Conservation (phyloP, 2,797 vertebrate genomes). For the Glossophaga mutica region DNA sequence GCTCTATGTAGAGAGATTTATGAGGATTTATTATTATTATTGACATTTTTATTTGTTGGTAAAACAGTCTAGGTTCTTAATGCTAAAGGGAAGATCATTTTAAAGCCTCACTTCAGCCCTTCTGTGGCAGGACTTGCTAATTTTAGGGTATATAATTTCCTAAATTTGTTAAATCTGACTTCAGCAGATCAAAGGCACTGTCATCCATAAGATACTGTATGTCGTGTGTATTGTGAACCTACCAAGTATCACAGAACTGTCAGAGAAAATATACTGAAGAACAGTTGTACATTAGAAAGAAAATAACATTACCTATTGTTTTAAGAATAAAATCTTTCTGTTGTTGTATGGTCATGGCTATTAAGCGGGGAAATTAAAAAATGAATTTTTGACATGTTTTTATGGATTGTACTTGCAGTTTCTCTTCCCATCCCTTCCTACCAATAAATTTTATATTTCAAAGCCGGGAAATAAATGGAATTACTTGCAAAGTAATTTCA, state of each 20-base stretch:
- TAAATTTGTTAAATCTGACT: neutral
- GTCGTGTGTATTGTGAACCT: neutral
- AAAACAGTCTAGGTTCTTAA: neutral
- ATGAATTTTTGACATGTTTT: conserved; percentile 8
- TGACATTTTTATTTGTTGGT: neutral
- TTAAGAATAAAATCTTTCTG: neutral
- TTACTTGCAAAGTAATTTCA: neutral
- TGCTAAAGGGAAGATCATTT: neutral
- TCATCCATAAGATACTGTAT: neutral
- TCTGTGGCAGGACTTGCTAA: neutral
- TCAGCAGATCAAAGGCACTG: neutral
- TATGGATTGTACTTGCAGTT: neutral
- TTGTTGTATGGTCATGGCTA: neutral
- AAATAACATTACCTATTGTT: neutral
- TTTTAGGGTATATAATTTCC: neutral
- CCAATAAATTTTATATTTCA: neutral
- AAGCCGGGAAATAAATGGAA: neutral
- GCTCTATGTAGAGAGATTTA: neutral
- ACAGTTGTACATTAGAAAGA: neutral
- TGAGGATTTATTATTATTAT: conserved; percentile 1
- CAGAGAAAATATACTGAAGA: neutral
- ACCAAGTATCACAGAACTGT: neutral
- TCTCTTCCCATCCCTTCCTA: neutral
- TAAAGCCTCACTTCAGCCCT: neutral
- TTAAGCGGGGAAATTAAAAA: neutral